Conservation (phyloP, 2,888 invertebrate species). For the Myopa testacea region DNA sequence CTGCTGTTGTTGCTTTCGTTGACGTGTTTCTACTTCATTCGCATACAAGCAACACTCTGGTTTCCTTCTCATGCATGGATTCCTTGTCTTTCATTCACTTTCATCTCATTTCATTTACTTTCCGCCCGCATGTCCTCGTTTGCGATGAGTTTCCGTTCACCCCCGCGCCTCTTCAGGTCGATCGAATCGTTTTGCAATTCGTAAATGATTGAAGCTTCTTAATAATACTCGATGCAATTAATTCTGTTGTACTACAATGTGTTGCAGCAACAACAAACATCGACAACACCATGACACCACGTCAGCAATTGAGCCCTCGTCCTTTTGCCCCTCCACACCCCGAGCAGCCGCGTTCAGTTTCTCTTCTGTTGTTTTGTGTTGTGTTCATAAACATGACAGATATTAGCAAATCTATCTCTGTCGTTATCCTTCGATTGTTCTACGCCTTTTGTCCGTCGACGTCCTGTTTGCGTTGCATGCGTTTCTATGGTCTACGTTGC, state of each 20-base stretch:
- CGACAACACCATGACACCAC: slow-evolving; percentile 37
- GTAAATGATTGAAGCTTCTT: slow-evolving; percentile 63
- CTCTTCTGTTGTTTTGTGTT: slow-evolving; percentile 24
- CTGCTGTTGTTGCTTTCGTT: slow-evolving; percentile 48
- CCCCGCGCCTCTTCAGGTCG: neutral
- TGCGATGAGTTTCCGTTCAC: neutral
- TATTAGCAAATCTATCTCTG: slow-evolving; percentile 68
- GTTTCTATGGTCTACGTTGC: slow-evolving; percentile 41
- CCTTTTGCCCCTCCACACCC: neutral
- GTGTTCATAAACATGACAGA: slow-evolving; percentile 66
- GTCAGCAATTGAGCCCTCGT: neutral
- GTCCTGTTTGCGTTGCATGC: slow-evolving; percentile 17
- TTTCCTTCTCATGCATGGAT: neutral
- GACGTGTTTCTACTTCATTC: slow-evolving; percentile 46
- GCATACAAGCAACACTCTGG: slow-evolving; percentile 31
- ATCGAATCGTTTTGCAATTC: slow-evolving; percentile 65
- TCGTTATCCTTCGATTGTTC: slow-evolving; percentile 68
- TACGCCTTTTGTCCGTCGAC: slow-evolving; percentile 32
- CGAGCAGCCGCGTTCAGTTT: neutral
- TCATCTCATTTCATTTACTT: neutral
- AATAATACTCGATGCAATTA: slow-evolving; percentile 61
- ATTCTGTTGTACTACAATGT: slow-evolving; percentile 43
- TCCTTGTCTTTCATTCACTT: slow-evolving; percentile 1
- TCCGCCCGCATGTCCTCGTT: neutral
- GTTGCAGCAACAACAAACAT: slow-evolving; percentile 11